Base-by-base conservation (phyloP, 2,113 vertebrate genomes). In the Camelus dromedarius region DNA sequence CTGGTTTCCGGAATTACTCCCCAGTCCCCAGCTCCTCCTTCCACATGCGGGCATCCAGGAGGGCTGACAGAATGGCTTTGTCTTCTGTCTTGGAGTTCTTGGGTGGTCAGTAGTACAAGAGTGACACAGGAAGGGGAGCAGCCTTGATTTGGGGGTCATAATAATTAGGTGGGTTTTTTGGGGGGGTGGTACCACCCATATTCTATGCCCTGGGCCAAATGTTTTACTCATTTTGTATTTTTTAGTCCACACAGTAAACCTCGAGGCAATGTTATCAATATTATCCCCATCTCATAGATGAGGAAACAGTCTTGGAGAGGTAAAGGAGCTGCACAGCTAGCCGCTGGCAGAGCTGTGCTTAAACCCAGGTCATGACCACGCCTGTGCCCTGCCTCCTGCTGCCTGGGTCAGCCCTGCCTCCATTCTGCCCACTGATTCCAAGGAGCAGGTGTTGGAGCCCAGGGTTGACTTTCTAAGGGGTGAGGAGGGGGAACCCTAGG, bases 261-360 rank as follows among this genome's bases (percentile, higher is more conserved):
- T 81, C 18, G 81, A 91, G 72, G 22, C 22, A 20, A 12, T n/a
- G 15, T 66, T 35, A 26, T 60, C 60, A 1, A 72, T 67, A 67
- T 73, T 81, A 60, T 50, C 38, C 46, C 26, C 67, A 28, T 80
- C 84, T 88, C 80, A 28, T 54, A 87, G 42, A 76, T 30, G 56
- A 76, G 42, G 69, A 96, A 72, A 92, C 56, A 91, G 30, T 89
- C 60, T 87, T 67, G 26, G 91, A 64, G 38, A 89, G 52, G 10
- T 54, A 32, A 75, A 35, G 58, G 26, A n/a, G n/a, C 56, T 60
- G 62, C 67, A n/a, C 54, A 52, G 9, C 14, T 48, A 30, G 60
- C 12, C 6, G 16, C 22, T 32, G 19, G 35, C 14, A 50, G 70
- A 70, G 50, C 64, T 70, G 30, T 60, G 18, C 60, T 54, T 42